phyloP scores from a whole-genome alignment of 2,888 invertebrate species.

The Habroteleia sp. region DNA sequence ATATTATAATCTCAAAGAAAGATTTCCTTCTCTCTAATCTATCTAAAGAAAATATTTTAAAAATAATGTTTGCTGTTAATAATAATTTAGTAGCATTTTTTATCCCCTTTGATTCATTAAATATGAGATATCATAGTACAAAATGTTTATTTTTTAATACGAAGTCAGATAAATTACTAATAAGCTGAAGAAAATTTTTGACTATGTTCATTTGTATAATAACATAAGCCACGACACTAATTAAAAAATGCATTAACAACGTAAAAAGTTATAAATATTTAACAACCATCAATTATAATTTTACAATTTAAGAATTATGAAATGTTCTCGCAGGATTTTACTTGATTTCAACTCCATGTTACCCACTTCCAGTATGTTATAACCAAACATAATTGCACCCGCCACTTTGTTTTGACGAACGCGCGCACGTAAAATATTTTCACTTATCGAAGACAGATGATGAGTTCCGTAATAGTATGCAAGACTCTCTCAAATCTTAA shows the following conservation, averaged over 20 bases:
- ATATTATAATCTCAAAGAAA: not conserved
- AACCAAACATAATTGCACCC: constrained; percentile 11
- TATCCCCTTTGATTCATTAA: too few species aligned
- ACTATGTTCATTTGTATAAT: not conserved
- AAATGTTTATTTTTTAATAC: too few species aligned
- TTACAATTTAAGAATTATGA: not conserved
- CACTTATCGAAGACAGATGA: constrained; percentile 22
- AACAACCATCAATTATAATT: constrained; percentile 1
- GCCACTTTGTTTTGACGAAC: constrained; percentile 3
- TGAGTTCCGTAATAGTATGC: constrained; percentile 21
- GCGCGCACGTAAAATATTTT: constrained; percentile 4
- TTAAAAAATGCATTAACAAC: too few species aligned
- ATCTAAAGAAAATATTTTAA: too few species aligned
- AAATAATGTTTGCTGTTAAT: too few species aligned
- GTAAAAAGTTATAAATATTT: too few species aligned
- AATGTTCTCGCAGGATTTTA: not conserved
- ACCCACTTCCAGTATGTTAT: constrained; percentile 1
- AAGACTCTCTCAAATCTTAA: constrained; percentile 3
- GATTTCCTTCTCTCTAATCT: too few species aligned
- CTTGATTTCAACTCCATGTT: constrained; percentile 4
- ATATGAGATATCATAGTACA: too few species aligned
- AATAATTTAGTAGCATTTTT: too few species aligned
- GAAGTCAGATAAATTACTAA: too few species aligned
- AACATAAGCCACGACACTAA: too few species aligned
- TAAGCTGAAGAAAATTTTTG: too few species aligned